Percentiles rank a stretch among this genome's conserved stretches.
phyloP scores from a whole-genome alignment of 2,888 invertebrate species.

The Amitus sp. region DNA sequence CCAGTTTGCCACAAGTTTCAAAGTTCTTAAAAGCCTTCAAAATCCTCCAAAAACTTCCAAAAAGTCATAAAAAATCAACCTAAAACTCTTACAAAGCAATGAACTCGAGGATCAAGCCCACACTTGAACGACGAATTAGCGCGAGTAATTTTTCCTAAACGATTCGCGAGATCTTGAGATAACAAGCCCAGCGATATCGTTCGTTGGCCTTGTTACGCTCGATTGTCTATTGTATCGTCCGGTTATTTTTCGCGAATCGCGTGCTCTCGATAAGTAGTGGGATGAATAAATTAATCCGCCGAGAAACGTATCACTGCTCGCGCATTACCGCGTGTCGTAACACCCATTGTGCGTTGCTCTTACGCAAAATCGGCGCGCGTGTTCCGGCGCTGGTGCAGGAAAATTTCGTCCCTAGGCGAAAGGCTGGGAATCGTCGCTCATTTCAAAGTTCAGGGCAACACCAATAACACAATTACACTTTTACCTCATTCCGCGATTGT shows the following conservation, averaged over 20 bases:
- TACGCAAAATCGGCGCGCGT: conserved; percentile 35
- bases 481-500: no score
- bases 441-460: conserved; percentile 28
- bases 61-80: no score
- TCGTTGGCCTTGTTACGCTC: conserved; percentile 33
- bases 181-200: conserved; percentile 24
- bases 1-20: no score
- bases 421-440: conserved; percentile 23
- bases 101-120: conserved; percentile 31
- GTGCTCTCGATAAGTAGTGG: conserved; percentile 36
- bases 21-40: no score
- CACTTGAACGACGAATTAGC: conserved; percentile 19
- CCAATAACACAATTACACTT: conserved; percentile 6
- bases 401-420: conserved; percentile 28
- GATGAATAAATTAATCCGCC: conserved; percentile 42
- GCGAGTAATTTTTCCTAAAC: conserved; percentile 25
- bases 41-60: no score
- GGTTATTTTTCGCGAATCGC: conserved; percentile 27
- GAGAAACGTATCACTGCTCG: conserved; percentile 36
- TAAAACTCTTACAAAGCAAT: no score
- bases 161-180: conserved; percentile 13
- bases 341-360: conserved; percentile 37
- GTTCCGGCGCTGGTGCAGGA: conserved; percentile 27
- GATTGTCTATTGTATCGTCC: conserved; percentile 41
- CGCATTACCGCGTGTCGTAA: conserved; percentile 38